Percentiles rank a stretch among this genome's conserved stretches.
Evolutionary conservation across 2,888 invertebrate genomes (phyloP).

Genomic region (Unio delphinus): DNA sequence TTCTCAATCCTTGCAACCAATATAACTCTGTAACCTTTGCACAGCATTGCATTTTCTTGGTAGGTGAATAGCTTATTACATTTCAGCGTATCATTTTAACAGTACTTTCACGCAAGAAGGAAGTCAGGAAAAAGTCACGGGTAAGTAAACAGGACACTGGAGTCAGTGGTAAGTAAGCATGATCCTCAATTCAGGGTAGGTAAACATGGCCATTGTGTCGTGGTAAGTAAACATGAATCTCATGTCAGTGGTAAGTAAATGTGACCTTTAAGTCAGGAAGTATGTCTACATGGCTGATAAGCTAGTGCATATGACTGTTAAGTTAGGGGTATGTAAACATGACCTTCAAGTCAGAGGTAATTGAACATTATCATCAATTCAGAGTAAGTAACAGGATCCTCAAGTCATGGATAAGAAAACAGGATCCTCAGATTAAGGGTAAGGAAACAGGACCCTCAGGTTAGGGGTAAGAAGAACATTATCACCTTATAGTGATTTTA

Average conservation of each 20-base stretch:
- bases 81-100: too few species aligned
- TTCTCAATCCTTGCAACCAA: too few species aligned
- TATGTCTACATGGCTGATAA: slow-evolving; percentile 62
- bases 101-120: too few species aligned
- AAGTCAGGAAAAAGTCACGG: slow-evolving; percentile 72
- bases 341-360: slow-evolving; percentile 93
- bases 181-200: too few species aligned
- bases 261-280: slow-evolving; percentile 93
- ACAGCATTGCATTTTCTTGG: too few species aligned
- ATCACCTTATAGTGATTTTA: not conserved
- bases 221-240: slow-evolving; percentile 71
- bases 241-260: slow-evolving; percentile 85
- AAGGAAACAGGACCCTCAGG: too few species aligned
- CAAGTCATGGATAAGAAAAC: slow-evolving; percentile 83
- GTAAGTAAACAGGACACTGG: slow-evolving; percentile 93
- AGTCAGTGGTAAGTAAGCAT: slow-evolving; percentile 80
- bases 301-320: slow-evolving; percentile 89
- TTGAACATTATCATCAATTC: slow-evolving; percentile 8
- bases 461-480: slow-evolving; percentile 63
- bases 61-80: too few species aligned
- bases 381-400: slow-evolving; percentile 74
- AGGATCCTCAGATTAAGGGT: too few species aligned
- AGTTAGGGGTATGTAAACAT: slow-evolving; percentile 96
- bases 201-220: too few species aligned
- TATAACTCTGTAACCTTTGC: too few species aligned